A percentile compares a stretch with the other conserved stretches of the same genome.
These are phyloP conservation scores for Cricetomys ansorgei DNA, from an alignment of 2,113 vertebrate species.

Conservation along the genomic window DNA sequence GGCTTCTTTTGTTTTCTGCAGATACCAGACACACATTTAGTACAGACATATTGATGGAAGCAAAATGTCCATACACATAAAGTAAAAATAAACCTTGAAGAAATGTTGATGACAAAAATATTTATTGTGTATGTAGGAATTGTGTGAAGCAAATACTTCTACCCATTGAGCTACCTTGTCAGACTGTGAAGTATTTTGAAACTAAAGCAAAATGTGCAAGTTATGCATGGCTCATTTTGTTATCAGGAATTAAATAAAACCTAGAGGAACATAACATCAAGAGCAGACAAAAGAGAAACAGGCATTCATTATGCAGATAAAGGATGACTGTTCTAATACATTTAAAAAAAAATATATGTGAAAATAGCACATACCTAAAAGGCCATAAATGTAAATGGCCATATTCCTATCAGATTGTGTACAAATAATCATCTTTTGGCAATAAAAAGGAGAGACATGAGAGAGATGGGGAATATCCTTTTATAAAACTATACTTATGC, in stretches of 20 bases:
- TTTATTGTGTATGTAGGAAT: background rate
- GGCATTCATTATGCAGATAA: background rate
- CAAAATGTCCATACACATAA: background rate
- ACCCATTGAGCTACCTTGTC: background rate
- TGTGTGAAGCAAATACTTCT: background rate
- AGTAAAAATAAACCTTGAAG: background rate
- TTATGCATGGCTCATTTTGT: background rate
- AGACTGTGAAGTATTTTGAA: background rate
- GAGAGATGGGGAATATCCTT: background rate
- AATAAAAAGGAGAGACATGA: background rate
- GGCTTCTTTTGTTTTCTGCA: background rate
- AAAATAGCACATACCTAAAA: background rate
- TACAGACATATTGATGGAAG: background rate
- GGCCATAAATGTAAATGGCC: background rate
- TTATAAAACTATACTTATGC: background rate
- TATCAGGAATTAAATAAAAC: background rate
- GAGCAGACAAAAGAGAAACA: background rate
- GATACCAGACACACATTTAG: fast-evolving
- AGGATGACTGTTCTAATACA: constrained; percentile 1
- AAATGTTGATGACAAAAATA: background rate
- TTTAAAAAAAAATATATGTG: background rate
- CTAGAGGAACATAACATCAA: background rate
- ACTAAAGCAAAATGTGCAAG: background rate
- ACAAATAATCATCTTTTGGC: background rate
- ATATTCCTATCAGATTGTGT: background rate